These are phyloP conservation scores for Sorex maritimensis DNA, from an alignment of 2,797 vertebrate species.

Conservation along the genomic window DNA sequence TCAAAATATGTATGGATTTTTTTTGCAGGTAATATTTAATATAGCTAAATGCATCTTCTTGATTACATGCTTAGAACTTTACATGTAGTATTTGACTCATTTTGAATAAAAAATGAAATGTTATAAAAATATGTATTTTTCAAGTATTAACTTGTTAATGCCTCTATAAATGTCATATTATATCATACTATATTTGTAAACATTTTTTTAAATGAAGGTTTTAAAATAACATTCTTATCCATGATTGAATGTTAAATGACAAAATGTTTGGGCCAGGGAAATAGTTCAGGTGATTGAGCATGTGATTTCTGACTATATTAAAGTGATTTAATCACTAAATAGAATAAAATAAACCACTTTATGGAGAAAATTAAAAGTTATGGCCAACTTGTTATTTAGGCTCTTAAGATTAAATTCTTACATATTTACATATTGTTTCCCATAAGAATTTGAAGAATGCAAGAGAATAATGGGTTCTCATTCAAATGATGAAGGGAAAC, in stretches of 20 bases:
- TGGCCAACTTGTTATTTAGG: background rate
- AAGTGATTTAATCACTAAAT: background rate
- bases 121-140: too few relatives aligned
- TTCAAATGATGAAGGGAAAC: background rate
- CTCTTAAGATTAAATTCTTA: slow-evolving; percentile 13
- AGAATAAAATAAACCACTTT: background rate
- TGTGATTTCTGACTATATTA: background rate
- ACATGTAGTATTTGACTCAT: background rate
- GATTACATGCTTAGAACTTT: background rate
- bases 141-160: too few relatives aligned
- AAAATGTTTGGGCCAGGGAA: background rate
- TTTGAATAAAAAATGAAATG: slow-evolving; percentile 3
- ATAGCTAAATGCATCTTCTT: background rate
- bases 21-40: background rate
- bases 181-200: background rate
- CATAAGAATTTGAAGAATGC: background rate
- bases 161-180: background rate
- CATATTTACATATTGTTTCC: background rate
- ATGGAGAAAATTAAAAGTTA: background rate
- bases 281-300: too few relatives aligned
- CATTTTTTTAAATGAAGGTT: background rate
- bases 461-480: background rate
- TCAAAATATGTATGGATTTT: background rate
- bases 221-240: background rate
- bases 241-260: background rate